Evolutionary conservation across 2,113 vertebrate genomes (phyloP).

Genomic region (Phaethon lepturus): DNA sequence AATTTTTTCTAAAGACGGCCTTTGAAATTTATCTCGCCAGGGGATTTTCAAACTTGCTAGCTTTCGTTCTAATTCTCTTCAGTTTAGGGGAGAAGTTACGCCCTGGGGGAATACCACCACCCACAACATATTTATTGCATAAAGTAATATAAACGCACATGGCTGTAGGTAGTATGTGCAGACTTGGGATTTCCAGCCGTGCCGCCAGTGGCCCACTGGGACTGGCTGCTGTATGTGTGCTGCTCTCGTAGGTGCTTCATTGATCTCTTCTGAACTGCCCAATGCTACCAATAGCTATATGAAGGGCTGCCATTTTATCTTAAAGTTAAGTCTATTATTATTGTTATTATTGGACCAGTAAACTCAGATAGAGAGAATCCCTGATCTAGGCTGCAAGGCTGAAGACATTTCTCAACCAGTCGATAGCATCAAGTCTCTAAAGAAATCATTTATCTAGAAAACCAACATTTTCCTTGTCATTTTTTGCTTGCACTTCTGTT

Average conservation of each 20-base stretch:
- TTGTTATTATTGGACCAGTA: neutral
- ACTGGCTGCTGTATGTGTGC: neutral
- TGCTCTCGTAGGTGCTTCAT: neutral
- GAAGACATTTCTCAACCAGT: neutral
- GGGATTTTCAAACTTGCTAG: neutral
- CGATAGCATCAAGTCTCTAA: neutral
- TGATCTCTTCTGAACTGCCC: neutral
- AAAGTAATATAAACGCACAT: accelerated
- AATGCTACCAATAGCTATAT: neutral
- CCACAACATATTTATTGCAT: neutral
- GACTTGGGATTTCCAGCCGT: neutral
- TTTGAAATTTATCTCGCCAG: neutral
- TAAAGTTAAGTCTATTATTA: neutral
- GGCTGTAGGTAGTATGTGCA: neutral
- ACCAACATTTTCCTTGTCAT: neutral
- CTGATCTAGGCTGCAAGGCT: neutral
- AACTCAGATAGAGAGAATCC: neutral
- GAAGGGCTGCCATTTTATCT: neutral
- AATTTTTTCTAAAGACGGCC: neutral
- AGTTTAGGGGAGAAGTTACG: neutral
- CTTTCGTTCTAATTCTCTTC: neutral
- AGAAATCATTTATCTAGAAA: neutral
- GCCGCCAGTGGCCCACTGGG: neutral
- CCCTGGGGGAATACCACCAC: neutral
- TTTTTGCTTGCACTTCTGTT: neutral